Evolutionary conservation across 2,113 vertebrate species (phyloP).

Genomic region (Semnornis frantzii): DNA sequence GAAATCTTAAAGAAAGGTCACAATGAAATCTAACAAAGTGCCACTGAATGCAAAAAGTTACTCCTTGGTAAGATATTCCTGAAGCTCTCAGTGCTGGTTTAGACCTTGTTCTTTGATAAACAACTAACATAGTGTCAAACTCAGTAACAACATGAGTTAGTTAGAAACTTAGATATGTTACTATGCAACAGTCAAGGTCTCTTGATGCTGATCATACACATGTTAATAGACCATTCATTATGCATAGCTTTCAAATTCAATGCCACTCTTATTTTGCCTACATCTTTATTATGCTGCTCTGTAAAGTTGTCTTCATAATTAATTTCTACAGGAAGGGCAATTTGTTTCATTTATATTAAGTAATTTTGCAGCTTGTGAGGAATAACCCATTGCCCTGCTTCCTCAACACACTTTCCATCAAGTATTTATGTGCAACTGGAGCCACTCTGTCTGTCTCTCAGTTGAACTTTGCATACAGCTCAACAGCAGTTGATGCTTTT

Average conservation of each 20-base stretch:
- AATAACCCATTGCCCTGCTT: constrained; percentile 43
- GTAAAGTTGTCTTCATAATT: constrained; percentile 46
- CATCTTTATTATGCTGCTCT: not conserved
- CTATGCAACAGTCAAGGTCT: constrained; percentile 52
- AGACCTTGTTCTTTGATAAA: not conserved
- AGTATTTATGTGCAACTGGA: constrained; percentile 45
- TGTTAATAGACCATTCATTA: constrained; percentile 36
- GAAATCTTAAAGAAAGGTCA: not conserved
- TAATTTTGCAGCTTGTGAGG: constrained; percentile 34
- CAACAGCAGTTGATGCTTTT: constrained; percentile 38
- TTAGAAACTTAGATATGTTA: not conserved
- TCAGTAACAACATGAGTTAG: constrained; percentile 11
- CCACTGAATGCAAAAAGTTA: not conserved
- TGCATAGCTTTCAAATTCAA: constrained; percentile 48
- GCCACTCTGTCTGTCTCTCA: constrained; percentile 17
- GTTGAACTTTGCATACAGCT: constrained; percentile 33
- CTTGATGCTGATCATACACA: constrained; percentile 19
- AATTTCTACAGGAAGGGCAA: constrained; percentile 48
- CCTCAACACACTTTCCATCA: constrained; percentile 15
- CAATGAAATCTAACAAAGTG: not conserved
- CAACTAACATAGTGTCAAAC: not conserved
- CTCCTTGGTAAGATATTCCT: not conserved
- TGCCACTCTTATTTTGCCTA: constrained; percentile 25
- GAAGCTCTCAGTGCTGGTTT: not conserved
- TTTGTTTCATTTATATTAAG: constrained; percentile 33